These are phyloP conservation scores for Allobates femoralis DNA, from an alignment of 2,797 vertebrate genomes.

Conservation along the genomic window DNA sequence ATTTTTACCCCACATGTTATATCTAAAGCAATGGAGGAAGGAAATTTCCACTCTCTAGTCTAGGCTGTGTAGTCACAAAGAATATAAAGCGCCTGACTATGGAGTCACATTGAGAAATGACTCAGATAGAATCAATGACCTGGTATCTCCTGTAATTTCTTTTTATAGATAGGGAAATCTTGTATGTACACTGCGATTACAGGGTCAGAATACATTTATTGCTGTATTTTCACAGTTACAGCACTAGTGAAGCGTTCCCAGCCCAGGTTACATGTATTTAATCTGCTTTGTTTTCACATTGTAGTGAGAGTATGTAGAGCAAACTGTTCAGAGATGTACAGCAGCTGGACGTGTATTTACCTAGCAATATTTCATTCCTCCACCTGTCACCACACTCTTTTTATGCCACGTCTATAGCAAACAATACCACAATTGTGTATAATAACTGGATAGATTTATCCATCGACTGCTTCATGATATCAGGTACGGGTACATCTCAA, in stretches of 20 bases:
- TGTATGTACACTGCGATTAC: conserved; percentile 13
- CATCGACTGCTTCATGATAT: no score
- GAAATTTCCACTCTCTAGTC: conserved; percentile 31
- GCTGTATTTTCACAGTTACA: background rate
- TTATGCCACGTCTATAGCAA: background rate
- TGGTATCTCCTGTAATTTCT: conserved; percentile 19
- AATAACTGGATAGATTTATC: background rate
- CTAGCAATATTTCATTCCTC: background rate
- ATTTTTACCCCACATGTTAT: background rate
- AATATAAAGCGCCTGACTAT: conserved; percentile 37
- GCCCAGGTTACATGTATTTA: conserved; percentile 20
- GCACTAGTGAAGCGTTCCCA: conserved; percentile 19
- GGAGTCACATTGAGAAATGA: conserved; percentile 25
- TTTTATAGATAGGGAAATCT: conserved; percentile 37
- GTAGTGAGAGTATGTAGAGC: background rate
- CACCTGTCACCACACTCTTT: conserved; percentile 21
- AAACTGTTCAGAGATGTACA: background rate
- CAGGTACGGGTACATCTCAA: no score
- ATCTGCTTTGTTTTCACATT: background rate
- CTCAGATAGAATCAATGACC: conserved; percentile 36
- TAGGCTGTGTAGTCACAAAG: background rate
- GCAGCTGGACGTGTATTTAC: background rate
- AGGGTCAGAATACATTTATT: conserved; percentile 14
- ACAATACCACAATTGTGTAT: background rate
- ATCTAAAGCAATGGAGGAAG: background rate